Conservation (phyloP, 2,797 vertebrate genomes). For the Streptopelia turtur region DNA sequence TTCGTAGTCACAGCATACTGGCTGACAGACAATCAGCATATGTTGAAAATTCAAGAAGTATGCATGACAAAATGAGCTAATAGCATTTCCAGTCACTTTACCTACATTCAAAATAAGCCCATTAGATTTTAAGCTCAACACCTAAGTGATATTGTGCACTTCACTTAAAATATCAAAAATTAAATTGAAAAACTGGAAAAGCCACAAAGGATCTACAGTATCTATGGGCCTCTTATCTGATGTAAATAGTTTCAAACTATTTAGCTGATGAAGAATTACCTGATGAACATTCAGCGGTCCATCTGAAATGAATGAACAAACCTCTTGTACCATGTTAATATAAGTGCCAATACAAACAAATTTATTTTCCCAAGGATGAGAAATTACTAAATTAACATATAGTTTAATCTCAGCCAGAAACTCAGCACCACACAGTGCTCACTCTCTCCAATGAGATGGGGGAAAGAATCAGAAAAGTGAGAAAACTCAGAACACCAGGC, state of each 20-base stretch:
- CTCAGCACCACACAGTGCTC: no score
- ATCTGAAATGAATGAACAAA: background rate
- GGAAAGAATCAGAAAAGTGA: no score
- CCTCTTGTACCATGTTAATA: background rate
- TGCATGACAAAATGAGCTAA: background rate
- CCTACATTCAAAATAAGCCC: background rate
- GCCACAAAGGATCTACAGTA: background rate
- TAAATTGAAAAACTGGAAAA: background rate
- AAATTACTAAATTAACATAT: background rate
- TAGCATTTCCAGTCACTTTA: background rate
- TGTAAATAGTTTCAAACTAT: background rate
- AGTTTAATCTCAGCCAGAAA: no score
- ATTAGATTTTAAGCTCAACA: background rate
- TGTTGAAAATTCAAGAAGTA: background rate
- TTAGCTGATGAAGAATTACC: background rate
- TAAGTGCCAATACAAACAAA: background rate
- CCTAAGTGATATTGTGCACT: background rate
- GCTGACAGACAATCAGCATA: background rate
- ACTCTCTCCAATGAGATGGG: no score
- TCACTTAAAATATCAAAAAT: background rate
- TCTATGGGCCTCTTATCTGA: background rate
- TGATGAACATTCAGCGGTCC: background rate
- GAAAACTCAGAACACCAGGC: background rate
- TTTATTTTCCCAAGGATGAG: background rate
- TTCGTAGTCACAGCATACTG: background rate